Percentiles rank a stretch among this genome's conserved stretches.
Evolutionary conservation across 2,113 vertebrate genomes (phyloP).

Genomic region (Mandrillus leucophaeus): DNA sequence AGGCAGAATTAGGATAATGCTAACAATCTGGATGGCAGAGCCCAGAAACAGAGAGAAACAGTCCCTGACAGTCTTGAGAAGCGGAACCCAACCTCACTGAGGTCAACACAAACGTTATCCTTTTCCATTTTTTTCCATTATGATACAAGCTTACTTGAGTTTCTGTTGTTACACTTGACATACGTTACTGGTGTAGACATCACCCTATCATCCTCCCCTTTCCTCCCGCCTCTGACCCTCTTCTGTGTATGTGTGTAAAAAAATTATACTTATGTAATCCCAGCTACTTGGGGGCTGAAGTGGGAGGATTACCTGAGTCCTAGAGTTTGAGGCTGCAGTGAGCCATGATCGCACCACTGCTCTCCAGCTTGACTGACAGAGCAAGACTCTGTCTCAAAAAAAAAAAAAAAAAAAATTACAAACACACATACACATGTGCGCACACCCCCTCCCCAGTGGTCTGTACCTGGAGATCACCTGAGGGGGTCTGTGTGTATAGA

Average conservation of each 20-base stretch:
- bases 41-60: neutral
- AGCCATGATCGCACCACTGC: no score
- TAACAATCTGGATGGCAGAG: neutral
- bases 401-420: no score
- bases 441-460: neutral
- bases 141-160: neutral
- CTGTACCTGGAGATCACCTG: neutral
- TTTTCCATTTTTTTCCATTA: neutral
- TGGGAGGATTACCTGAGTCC: no score
- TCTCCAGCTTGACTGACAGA: no score
- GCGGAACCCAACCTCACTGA: neutral
- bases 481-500: no score
- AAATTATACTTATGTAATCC: neutral
- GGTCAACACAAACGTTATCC: neutral
- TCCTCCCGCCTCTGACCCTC: no score
- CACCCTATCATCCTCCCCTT: neutral
- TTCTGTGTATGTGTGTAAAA: neutral
- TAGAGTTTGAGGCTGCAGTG: no score
- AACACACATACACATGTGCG: no score
- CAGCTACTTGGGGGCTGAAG: no score
- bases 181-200: fast-evolving
- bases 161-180: neutral
- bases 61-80: no score
- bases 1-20: no score
- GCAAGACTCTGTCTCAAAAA: no score